Evolutionary conservation across 2,797 vertebrate species (phyloP).

Genomic region (Sebastes matsubarae): DNA sequence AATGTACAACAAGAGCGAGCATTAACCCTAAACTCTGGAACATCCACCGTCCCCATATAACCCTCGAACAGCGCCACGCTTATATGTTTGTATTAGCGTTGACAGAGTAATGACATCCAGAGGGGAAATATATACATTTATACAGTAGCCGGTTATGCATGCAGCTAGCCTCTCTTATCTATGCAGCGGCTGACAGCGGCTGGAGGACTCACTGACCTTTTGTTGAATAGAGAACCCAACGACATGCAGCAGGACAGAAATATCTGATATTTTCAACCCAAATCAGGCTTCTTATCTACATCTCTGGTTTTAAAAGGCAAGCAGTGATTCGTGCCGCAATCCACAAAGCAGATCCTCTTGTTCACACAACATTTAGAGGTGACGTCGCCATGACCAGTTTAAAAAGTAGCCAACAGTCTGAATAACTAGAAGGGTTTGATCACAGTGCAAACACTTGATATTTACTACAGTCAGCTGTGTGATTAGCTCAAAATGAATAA

Average conservation of each 20-base stretch:
- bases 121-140: constrained; percentile 26
- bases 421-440: neutral
- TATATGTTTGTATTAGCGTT: neutral
- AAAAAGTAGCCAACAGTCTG: neutral
- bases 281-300: constrained; percentile 6
- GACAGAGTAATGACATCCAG: constrained; percentile 11
- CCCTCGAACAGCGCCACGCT: neutral
- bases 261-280: constrained; percentile 17
- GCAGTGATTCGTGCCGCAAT: constrained; percentile 4
- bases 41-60: neutral
- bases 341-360: neutral
- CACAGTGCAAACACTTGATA: constrained; percentile 1
- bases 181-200: neutral
- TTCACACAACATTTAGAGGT: neutral
- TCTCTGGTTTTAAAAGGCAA: constrained; percentile 9
- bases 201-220: neutral
- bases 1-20: constrained; percentile 35
- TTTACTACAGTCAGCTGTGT: neutral
- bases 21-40: constrained; percentile 52
- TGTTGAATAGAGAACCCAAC: neutral
- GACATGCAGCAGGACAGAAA: constrained; percentile 3
- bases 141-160: constrained; percentile 17
- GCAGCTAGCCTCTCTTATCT: neutral
- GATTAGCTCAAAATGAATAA: neutral
- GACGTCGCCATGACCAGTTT: neutral